Percentiles rank a stretch among this genome's conserved stretches.
These are phyloP conservation scores for Sinelater perroti DNA, from an alignment of 2,888 invertebrate genomes.

Conservation along the genomic window DNA sequence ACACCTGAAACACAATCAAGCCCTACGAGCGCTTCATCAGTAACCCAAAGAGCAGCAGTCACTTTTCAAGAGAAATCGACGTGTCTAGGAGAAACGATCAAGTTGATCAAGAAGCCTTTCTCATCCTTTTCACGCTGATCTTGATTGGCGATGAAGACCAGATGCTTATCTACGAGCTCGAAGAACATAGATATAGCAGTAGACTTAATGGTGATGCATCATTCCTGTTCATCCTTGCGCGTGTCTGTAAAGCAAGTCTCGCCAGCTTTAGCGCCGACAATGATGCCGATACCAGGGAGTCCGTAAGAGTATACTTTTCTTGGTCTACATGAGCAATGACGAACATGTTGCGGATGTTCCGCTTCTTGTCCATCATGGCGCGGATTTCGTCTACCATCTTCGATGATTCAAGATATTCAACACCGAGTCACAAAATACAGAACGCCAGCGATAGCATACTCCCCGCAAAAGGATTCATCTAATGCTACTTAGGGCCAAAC, in stretches of 20 bases:
- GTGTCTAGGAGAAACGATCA: conserved; percentile 99
- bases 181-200: conserved; percentile 99
- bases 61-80: conserved; percentile 99
- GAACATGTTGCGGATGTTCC: conserved; percentile 99
- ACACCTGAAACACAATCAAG: conserved; percentile 99
- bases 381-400: conserved; percentile 98
- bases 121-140: conserved; percentile 91
- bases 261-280: conserved; percentile 97
- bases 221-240: conserved; percentile 99
- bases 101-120: conserved; percentile 98
- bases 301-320: conserved; percentile 99
- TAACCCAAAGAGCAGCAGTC: conserved; percentile 99
- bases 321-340: conserved; percentile 99
- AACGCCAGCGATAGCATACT: conserved; percentile 91
- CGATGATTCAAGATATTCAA: conserved; percentile 83
- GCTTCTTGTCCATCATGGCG: conserved; percentile 99
- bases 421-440: conserved; percentile 75
- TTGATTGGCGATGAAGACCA: conserved; percentile 88
- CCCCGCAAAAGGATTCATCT: too few species aligned
- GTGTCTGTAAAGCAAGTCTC: conserved; percentile 99
- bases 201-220: conserved; percentile 99
- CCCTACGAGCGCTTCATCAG: conserved; percentile 99
- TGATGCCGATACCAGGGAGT: conserved; percentile 99
- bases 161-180: conserved; percentile 93
- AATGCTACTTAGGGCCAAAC: too few species aligned